These are phyloP conservation scores for Hemiscyllium ocellatum DNA, from an alignment of 2,113 vertebrate genomes.

Conservation along the genomic window DNA sequence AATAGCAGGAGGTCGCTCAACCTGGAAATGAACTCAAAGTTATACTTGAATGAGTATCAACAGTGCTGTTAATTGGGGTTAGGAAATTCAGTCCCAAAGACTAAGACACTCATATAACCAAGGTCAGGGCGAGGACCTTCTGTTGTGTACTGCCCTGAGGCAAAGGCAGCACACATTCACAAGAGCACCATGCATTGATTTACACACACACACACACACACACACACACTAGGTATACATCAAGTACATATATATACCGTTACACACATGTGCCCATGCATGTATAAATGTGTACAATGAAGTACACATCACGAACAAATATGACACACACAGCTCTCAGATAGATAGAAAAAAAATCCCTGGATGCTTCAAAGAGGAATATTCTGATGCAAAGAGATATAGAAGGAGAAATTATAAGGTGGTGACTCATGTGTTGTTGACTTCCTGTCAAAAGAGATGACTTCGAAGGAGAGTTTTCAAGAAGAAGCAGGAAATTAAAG, in stretches of 20 bases:
- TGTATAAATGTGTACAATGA: neutral
- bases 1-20: too few species aligned
- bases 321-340: neutral
- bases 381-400: too few species aligned
- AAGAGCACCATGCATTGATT: too few species aligned
- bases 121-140: neutral
- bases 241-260: neutral
- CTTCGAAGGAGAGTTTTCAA: too few species aligned
- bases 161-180: too few species aligned
- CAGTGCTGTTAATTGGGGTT: neutral
- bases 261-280: neutral
- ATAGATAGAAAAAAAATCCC: neutral
- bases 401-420: too few species aligned
- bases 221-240: neutral
- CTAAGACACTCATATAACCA: neutral
- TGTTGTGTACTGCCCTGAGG: neutral
- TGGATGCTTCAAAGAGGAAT: too few species aligned
- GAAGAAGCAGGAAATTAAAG: too few species aligned
- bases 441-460: too few species aligned
- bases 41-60: neutral
- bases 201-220: neutral
- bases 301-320: neutral
- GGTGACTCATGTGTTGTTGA: too few species aligned
- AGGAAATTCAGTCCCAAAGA: neutral
- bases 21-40: neutral